These are phyloP conservation scores for Ibidorhyncha struthersii DNA, from an alignment of 2,113 vertebrate genomes.

Conservation along the genomic window DNA sequence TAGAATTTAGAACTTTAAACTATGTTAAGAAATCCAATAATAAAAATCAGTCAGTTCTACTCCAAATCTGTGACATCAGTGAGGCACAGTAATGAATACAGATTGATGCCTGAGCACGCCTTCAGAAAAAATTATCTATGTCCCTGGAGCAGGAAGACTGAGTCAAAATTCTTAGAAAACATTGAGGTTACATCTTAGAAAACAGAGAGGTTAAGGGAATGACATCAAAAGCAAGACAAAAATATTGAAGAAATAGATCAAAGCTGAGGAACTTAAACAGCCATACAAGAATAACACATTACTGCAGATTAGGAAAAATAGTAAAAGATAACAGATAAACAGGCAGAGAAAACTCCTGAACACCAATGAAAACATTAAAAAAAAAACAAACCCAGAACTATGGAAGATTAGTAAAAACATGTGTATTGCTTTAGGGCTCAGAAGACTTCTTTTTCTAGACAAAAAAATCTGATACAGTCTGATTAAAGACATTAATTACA, in stretches of 20 bases:
- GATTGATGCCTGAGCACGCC: background rate
- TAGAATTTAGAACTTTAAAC: background rate
- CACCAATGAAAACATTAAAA: background rate
- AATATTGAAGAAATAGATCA: background rate
- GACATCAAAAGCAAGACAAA: background rate
- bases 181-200: background rate
- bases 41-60: background rate
- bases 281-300: background rate
- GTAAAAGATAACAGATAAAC: background rate
- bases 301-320: background rate
- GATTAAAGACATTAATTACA: background rate
- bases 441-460: background rate
- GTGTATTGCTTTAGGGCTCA: background rate
- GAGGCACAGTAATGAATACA: background rate
- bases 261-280: background rate
- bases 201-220: background rate
- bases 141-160: background rate
- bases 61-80: background rate
- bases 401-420: background rate
- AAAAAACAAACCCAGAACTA: accelerated
- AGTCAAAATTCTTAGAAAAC: background rate
- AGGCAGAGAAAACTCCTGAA: background rate
- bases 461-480: background rate
- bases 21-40: background rate
- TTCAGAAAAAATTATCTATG: background rate